These are phyloP conservation scores for Dissostichus mawsoni DNA, from an alignment of 2,113 vertebrate genomes.

Conservation along the genomic window DNA sequence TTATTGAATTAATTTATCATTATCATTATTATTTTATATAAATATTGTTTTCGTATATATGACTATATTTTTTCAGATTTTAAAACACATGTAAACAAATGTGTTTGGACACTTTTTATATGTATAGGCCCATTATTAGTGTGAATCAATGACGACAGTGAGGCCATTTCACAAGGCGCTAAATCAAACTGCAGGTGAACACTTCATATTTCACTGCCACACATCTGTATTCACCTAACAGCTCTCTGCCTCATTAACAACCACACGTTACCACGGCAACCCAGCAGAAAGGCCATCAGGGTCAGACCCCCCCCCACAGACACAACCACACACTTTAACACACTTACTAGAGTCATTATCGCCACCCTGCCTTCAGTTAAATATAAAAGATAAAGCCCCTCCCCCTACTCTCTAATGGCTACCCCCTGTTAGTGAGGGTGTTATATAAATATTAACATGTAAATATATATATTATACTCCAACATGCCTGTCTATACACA, in stretches of 20 bases:
- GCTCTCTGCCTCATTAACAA: slow-evolving; percentile 79
- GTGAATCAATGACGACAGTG: background rate
- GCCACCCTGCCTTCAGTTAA: slow-evolving; percentile 46
- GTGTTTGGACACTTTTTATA: too few relatives aligned
- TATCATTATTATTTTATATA: too few relatives aligned
- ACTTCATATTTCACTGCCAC: slow-evolving; percentile 46
- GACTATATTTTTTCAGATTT: too few relatives aligned
- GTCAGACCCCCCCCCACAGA: slow-evolving; percentile 50
- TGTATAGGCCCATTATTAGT: too few relatives aligned
- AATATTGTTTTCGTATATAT: too few relatives aligned
- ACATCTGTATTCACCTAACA: slow-evolving; percentile 81
- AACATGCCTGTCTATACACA: background rate
- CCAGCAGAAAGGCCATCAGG: slow-evolving; percentile 73
- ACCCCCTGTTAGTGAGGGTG: slow-evolving; percentile 37
- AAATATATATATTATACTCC: too few relatives aligned
- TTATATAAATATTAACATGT: too few relatives aligned
- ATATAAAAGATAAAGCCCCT: slow-evolving; percentile 18
- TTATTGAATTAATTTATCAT: too few relatives aligned
- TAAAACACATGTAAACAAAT: too few relatives aligned
- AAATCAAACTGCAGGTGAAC: slow-evolving; percentile 36
- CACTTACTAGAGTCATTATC: slow-evolving; percentile 64
- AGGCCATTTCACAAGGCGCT: slow-evolving; percentile 26
- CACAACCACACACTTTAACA: slow-evolving; percentile 67
- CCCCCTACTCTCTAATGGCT: slow-evolving; percentile 75
- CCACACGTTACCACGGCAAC: slow-evolving; percentile 77